Evolutionary conservation across 1,140 invertebrate species (phyloP).

Genomic region (Saxidomus purpurata): DNA sequence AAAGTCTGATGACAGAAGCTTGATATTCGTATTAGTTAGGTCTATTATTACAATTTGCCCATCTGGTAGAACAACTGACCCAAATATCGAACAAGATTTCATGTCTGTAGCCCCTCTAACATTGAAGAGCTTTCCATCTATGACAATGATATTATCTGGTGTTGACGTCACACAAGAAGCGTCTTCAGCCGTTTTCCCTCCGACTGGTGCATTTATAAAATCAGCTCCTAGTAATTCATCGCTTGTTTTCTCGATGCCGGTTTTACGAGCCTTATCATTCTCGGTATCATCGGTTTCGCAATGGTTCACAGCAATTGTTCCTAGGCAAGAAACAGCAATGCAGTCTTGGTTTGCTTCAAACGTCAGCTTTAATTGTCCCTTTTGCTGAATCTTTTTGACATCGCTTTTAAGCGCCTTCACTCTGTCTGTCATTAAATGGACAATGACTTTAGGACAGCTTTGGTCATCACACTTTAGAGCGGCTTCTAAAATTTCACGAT

Average conservation of each 20-base stretch:
- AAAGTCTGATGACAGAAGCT: not conserved
- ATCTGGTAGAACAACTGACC: not conserved
- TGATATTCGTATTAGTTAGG: not conserved
- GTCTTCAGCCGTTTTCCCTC: no score
- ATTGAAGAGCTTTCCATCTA: not conserved
- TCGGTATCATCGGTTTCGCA: not conserved
- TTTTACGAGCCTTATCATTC: not conserved
- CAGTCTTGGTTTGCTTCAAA: not conserved
- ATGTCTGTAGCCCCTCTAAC: not conserved
- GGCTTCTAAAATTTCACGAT: not conserved
- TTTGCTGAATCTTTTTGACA: not conserved
- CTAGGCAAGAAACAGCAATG: not conserved
- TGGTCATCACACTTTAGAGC: not conserved
- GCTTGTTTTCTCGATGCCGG: not conserved
- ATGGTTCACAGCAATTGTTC: not conserved
- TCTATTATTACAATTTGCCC: not conserved
- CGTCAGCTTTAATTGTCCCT: not conserved
- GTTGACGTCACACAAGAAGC: not conserved
- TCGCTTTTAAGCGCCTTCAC: not conserved
- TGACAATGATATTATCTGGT: not conserved
- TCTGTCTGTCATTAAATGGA: not conserved
- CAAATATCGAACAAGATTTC: not conserved
- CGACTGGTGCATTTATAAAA: no score
- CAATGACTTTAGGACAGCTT: not conserved
- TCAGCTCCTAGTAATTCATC: not conserved